Percentiles rank a stretch among this genome's conserved stretches.
phyloP scores from a whole-genome alignment of 2,113 vertebrate genomes.

The Atractosteus spatula region DNA sequence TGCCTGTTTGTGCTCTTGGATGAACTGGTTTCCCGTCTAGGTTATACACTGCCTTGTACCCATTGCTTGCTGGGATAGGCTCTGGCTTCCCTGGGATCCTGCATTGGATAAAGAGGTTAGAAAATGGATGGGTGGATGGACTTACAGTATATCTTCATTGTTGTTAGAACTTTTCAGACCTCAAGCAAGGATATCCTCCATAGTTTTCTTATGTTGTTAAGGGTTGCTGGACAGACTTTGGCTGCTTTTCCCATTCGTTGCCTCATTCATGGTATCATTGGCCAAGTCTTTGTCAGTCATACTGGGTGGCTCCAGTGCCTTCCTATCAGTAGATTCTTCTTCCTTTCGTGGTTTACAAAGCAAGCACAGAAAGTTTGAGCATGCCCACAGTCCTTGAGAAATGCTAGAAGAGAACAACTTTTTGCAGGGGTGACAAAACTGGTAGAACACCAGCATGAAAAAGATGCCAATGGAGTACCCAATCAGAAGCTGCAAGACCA shows the following conservation, averaged over 20 bases:
- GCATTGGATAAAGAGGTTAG: too few species aligned
- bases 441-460: constrained; percentile 96
- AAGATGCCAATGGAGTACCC: constrained; percentile 79
- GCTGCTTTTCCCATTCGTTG: constrained; percentile 56
- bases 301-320: constrained; percentile 42
- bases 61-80: too few species aligned
- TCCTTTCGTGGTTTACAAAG: constrained; percentile 41
- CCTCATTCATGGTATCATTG: constrained; percentile 37
- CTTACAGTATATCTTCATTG: neutral
- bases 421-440: constrained; percentile 92
- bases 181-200: neutral
- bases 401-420: constrained; percentile 85
- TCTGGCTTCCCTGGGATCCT: too few species aligned
- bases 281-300: constrained; percentile 45
- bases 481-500: constrained; percentile 82
- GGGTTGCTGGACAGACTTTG: constrained; percentile 58
- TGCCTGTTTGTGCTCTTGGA: too few species aligned
- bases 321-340: constrained; percentile 41
- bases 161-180: neutral
- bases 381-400: constrained; percentile 70
- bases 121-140: too few species aligned
- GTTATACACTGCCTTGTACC: too few species aligned
- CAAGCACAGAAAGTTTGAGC: constrained; percentile 69
- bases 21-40: too few species aligned
- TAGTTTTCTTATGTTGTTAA: constrained; percentile 29